These are phyloP conservation scores for Armadillidium nasatum DNA, from an alignment of 1,140 invertebrate species.

Conservation along the genomic window DNA sequence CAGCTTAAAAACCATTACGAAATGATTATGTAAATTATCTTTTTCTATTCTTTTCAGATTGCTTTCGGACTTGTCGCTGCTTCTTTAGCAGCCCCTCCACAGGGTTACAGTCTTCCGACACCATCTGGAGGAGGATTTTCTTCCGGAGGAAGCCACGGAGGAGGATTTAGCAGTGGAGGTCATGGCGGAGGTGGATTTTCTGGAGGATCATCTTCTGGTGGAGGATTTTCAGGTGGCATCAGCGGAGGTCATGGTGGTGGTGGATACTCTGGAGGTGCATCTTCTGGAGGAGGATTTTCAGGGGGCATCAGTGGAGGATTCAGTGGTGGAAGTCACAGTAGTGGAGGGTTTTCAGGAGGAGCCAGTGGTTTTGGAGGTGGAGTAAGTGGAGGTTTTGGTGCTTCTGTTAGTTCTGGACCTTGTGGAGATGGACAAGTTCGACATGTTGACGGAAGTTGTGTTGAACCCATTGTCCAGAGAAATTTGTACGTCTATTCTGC, in stretches of 20 bases:
- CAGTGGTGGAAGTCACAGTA: neutral
- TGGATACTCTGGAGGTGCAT: neutral
- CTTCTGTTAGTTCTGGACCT: neutral
- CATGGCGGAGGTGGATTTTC: neutral
- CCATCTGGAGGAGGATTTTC: neutral
- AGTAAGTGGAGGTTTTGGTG: conserved; percentile 3
- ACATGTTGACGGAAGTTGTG: conserved; percentile 38
- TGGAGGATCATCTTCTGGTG: neutral
- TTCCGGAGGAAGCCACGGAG: neutral
- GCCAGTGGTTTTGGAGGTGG: neutral
- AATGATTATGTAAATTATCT: neutral
- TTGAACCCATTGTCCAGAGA: conserved; percentile 28
- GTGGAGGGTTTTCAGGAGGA: conserved; percentile 2
- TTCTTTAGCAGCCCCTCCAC: neutral
- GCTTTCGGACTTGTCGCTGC: neutral
- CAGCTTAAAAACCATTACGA: too few relatives aligned
- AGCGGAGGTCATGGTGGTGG: neutral
- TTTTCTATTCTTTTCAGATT: neutral
- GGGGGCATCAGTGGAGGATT: neutral
- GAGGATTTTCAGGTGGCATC: neutral
- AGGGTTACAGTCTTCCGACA: neutral
- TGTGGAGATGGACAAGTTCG: conserved; percentile 33
- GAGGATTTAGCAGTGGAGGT: too few relatives aligned
- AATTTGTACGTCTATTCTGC: conserved; percentile 37
- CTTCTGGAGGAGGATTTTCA: neutral